These are phyloP conservation scores for Teleogryllus occipitalis DNA, from an alignment of 1,140 invertebrate species.

Conservation along the genomic window DNA sequence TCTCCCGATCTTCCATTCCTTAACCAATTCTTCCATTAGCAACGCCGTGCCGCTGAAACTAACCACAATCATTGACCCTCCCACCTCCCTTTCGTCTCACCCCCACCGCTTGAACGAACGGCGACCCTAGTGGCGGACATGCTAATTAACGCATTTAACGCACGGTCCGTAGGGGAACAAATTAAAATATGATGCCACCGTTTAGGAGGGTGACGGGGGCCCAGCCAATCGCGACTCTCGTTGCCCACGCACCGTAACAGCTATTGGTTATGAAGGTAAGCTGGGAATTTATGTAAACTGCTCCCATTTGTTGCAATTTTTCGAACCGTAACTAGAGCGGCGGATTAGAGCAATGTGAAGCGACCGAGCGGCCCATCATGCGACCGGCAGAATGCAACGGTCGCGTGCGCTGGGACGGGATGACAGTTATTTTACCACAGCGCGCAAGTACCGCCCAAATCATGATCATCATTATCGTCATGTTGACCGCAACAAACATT, in stretches of 20 bases:
- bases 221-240: neutral
- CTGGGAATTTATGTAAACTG: neutral
- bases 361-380: neutral
- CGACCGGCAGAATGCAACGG: neutral
- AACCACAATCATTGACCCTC: neutral
- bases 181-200: slow-evolving; percentile 4
- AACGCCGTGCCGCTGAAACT: too few species aligned
- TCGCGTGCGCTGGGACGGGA: neutral
- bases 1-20: neutral
- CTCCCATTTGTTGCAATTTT: slow-evolving; percentile 1
- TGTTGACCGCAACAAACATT: neutral
- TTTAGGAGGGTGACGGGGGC: neutral
- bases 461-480: neutral
- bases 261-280: slow-evolving; percentile 4
- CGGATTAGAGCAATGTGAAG: neutral
- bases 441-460: neutral
- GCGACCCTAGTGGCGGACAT: neutral
- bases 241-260: neutral
- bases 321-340: neutral
- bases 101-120: neutral
- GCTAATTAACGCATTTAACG: neutral
- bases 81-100: neutral
- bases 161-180: neutral
- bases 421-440: neutral
- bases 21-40: neutral